A percentile compares a stretch with the other conserved stretches of the same genome.
Conservation (phyloP, 1,140 invertebrate genomes). For the Cherax destructor region DNA sequence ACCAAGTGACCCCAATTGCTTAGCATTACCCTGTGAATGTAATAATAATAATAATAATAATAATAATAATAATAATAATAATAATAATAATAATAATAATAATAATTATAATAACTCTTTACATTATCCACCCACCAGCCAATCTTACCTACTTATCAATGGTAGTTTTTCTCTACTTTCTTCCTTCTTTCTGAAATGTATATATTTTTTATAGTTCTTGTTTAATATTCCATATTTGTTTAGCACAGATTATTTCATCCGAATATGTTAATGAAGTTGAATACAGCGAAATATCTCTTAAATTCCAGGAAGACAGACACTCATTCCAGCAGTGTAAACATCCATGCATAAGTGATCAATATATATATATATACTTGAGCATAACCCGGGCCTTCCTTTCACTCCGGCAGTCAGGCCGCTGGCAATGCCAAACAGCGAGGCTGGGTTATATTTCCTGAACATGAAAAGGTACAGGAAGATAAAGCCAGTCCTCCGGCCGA, state of each 20-base stretch:
- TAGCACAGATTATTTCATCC: background rate
- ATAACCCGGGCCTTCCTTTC: background rate
- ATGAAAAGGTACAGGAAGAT: conserved; percentile 67
- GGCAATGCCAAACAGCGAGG: conserved; percentile 54
- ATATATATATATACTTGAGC: background rate
- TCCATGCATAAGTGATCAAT: background rate
- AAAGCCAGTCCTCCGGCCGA: conserved; percentile 31
- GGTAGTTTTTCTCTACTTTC: background rate
- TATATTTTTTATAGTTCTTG: background rate
- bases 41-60: too few relatives aligned
- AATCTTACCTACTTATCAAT: conserved; percentile 15
- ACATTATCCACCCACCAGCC: background rate
- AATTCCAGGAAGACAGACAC: too few relatives aligned
- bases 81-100: too few relatives aligned
- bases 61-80: too few relatives aligned
- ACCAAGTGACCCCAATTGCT: too few relatives aligned
- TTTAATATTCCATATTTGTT: background rate
- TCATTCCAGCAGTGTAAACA: background rate
- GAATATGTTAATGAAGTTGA: too few relatives aligned
- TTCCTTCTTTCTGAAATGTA: background rate
- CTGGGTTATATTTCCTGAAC: conserved; percentile 63
- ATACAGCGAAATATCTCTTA: too few relatives aligned
- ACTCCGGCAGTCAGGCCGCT: conserved; percentile 17
- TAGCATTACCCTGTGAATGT: too few relatives aligned
- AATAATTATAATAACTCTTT: too few relatives aligned